Evolutionary conservation across 92 coral and sea anemone species (phyloP).

Genomic region (Porites lobata): DNA sequence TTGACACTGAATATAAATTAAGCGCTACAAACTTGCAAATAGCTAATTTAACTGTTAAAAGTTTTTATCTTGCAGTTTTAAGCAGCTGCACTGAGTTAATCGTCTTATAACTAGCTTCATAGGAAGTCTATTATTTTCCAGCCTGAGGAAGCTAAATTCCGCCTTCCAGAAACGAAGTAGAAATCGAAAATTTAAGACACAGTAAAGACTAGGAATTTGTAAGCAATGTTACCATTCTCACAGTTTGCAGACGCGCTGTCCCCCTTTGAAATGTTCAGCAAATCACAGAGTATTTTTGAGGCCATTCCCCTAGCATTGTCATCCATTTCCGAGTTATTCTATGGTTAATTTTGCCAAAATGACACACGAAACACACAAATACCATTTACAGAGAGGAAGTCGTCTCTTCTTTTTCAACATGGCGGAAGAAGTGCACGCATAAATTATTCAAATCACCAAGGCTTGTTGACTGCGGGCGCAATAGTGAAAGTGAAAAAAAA

Average conservation of each 20-base stretch:
- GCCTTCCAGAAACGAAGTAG: background rate
- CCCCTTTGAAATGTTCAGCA: slow-evolving; percentile 82
- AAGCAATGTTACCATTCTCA: background rate
- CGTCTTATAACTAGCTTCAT: no score
- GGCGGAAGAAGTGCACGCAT: slow-evolving; percentile 45
- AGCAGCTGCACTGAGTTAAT: no score
- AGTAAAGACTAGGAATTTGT: background rate
- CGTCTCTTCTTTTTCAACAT: slow-evolving; percentile 12
- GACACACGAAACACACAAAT: slow-evolving; percentile 2
- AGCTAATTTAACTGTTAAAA: no score
- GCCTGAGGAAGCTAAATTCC: background rate
- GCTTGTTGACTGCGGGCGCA: slow-evolving; percentile 29
- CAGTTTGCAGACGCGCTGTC: slow-evolving; percentile 28
- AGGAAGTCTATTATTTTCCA: no score
- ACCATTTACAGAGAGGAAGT: slow-evolving; percentile 25
- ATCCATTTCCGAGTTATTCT: slow-evolving; percentile 32
- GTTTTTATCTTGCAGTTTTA: no score
- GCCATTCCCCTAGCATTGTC: slow-evolving; percentile 85
- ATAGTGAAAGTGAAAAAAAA: background rate
- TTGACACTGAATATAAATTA: no score
- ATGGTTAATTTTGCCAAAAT: background rate
- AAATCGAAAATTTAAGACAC: background rate
- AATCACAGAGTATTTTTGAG: slow-evolving; percentile 82
- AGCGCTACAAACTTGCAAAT: no score
- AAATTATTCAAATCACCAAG: slow-evolving; percentile 28